Percentiles rank a stretch among this genome's conserved stretches.
Evolutionary conservation across 2,797 vertebrate genomes (phyloP).

Genomic region (Pipistrellus kuhlii): DNA sequence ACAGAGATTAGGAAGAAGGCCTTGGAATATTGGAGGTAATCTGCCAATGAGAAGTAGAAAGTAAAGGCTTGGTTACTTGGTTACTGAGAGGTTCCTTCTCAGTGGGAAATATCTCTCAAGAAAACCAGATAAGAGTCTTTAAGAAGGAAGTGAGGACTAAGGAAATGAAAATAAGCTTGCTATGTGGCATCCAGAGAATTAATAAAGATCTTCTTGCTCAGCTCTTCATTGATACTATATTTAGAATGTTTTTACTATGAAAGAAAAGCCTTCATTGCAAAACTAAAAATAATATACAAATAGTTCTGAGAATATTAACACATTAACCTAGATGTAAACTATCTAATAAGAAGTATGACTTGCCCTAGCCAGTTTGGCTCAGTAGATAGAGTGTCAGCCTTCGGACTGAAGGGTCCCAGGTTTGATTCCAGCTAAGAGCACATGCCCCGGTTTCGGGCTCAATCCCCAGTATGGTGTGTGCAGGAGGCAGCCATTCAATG

Average conservation of each 20-base stretch:
- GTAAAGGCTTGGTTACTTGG: neutral
- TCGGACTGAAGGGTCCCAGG: too few species aligned
- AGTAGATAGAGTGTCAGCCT: too few species aligned
- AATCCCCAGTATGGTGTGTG: too few species aligned
- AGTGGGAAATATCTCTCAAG: neutral
- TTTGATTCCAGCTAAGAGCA: too few species aligned
- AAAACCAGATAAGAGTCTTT: neutral
- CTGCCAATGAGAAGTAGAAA: conserved; percentile 52
- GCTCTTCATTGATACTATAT: neutral
- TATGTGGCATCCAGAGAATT: neutral
- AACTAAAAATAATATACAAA: conserved; percentile 33
- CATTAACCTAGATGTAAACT: neutral
- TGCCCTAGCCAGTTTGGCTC: too few species aligned
- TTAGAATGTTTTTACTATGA: neutral
- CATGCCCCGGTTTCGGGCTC: too few species aligned
- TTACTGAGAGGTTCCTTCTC: neutral
- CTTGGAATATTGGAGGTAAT: conserved; percentile 74
- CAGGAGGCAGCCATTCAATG: too few species aligned
- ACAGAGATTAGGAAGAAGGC: conserved; percentile 60
- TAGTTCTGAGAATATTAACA: neutral
- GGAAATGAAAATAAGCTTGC: neutral
- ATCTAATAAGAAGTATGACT: neutral
- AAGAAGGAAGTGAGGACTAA: neutral
- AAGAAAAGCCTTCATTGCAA: neutral
- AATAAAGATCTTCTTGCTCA: neutral